Base-by-base conservation (phyloP, 2,797 vertebrate genomes). In the Crax fasciolata region DNA sequence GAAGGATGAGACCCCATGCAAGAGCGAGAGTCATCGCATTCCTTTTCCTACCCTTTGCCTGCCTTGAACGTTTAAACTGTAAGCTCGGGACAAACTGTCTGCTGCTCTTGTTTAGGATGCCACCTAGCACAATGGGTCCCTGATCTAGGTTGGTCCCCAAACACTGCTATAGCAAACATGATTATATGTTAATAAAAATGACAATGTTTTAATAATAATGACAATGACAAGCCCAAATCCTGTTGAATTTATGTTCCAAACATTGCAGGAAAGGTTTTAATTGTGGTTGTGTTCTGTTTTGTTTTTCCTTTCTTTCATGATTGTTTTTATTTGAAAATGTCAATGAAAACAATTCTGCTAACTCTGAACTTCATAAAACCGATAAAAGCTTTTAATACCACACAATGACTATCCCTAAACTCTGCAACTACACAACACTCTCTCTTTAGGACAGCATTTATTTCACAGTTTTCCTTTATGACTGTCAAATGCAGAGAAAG, bases 281-380 rank as follows among this genome's bases (percentile, higher is more conserved):
- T 79, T 96, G 63, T 91, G 71, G 58, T 38, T 87, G 57, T 8
- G 39, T 73, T 87, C 57, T 8, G 39, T 73, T 82, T 94, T 83
- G 43, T 62, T 90, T 86, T 91, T 89, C 61, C 18, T n/a, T 84
- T 88, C 52, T 94, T 94, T 92, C 66, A 86, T 76, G 55, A 81
- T 30, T 84, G 79, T 86, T 93, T 92, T 83, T 59, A 62, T 87
- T 78, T 86, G 43, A 72, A 93, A 95, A 95, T 39, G 62, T 88
- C 66, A 73, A 30, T 74, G 75, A 93, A 86, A 96, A 91, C 63
- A 89, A 88, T 91, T 89, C 32, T 75, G 35, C 59, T 70, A 73
- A 82, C 59, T 66, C 61, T 92, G 65, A 84, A 77, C 48, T 76
- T 79, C 39, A 12, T 65, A 70, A 95, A 96, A 85, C 46, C 32